phyloP scores from a whole-genome alignment of 2,113 vertebrate genomes.

The Platanista minor region DNA sequence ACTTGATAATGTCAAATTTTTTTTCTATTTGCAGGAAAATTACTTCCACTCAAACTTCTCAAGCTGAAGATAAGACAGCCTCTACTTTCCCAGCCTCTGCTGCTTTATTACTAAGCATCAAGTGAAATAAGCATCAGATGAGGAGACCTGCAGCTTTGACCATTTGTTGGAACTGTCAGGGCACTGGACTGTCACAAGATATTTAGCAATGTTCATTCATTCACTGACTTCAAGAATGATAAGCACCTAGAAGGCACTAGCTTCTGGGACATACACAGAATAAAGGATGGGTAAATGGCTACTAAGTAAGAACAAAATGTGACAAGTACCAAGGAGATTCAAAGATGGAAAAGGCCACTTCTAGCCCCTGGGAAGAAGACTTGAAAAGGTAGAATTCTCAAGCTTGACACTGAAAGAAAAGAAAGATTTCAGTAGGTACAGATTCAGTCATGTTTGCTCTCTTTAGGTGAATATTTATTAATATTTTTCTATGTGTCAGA shows the following conservation, averaged over 20 bases:
- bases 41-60: neutral
- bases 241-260: neutral
- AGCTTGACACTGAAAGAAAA: neutral
- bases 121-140: neutral
- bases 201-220: neutral
- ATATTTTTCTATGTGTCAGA: neutral
- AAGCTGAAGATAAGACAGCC: neutral
- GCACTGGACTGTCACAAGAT: neutral
- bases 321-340: neutral
- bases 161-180: neutral
- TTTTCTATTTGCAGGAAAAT: slow-evolving; percentile 29
- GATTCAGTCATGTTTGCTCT: neutral
- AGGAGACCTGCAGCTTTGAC: neutral
- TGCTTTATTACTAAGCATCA: neutral
- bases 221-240: neutral
- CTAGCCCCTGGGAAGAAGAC: neutral
- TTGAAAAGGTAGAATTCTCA: neutral
- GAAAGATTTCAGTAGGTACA: neutral
- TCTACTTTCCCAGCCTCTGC: neutral
- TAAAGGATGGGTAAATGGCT: neutral
- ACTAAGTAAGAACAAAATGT: neutral
- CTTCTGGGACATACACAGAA: neutral
- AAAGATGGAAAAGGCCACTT: neutral
- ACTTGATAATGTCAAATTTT: neutral
- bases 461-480: neutral